Evolutionary conservation across 2,113 vertebrate species (phyloP).

Genomic region (Syngnathus typhle): DNA sequence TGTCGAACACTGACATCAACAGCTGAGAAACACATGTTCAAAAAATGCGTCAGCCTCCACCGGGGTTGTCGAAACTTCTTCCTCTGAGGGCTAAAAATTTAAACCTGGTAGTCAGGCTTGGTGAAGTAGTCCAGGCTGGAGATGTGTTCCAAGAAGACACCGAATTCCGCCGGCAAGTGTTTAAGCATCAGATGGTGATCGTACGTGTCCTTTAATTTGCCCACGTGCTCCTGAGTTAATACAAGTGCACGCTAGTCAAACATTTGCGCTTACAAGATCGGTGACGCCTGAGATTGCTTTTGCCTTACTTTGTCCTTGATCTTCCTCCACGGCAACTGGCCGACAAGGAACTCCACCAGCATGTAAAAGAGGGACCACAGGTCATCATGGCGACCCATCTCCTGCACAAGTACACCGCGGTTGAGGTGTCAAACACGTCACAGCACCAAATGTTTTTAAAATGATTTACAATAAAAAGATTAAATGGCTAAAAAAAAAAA

Average conservation of each 20-base stretch:
- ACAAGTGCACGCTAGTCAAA: background rate
- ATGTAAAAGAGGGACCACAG: conserved; percentile 99
- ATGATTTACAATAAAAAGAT: background rate
- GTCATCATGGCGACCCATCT: conserved; percentile 98
- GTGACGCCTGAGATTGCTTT: background rate
- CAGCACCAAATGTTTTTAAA: background rate
- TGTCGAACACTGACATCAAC: conserved; percentile 94
- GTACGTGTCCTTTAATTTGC: conserved; percentile 93
- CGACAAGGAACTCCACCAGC: conserved; percentile 96
- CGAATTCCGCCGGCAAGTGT: conserved; percentile 92
- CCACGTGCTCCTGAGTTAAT: conserved; percentile 86
- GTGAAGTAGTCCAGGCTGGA: conserved; percentile 92
- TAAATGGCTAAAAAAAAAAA: background rate
- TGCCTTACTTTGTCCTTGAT: conserved; percentile 95
- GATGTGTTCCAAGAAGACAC: conserved; percentile 89
- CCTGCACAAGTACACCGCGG: conserved; percentile 66
- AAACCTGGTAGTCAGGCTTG: conserved; percentile 98
- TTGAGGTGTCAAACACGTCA: background rate
- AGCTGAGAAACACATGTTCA: conserved; percentile 70
- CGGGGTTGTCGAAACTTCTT: too few relatives aligned
- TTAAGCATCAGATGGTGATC: conserved; percentile 96
- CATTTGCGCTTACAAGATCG: background rate
- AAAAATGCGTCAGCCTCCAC: background rate
- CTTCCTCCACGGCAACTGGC: conserved; percentile 98
- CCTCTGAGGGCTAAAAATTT: background rate